These are phyloP conservation scores for Paraplagusia blochii DNA, from an alignment of 2,113 vertebrate genomes.

Conservation along the genomic window DNA sequence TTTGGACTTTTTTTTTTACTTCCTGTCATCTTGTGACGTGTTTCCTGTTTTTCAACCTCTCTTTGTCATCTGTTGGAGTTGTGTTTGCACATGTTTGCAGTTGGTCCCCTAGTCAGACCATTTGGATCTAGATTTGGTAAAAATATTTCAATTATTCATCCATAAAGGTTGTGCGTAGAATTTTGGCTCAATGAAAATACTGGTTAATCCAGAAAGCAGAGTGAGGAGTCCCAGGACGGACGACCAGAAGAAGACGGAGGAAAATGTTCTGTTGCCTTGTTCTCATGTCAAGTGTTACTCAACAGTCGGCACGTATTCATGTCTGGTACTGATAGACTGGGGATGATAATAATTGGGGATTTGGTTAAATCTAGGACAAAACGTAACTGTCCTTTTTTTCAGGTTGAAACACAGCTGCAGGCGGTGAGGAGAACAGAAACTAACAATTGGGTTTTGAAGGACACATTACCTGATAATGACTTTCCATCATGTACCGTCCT, in stretches of 20 bases:
- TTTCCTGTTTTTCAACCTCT: too few species aligned
- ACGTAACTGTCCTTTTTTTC: conserved; percentile 48
- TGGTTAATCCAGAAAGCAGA: too few species aligned
- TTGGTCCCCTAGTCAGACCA: too few species aligned
- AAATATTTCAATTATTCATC: too few species aligned
- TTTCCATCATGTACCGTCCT: conserved; percentile 57
- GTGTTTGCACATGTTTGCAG: too few species aligned
- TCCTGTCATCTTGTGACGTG: too few species aligned
- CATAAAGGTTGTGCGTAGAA: too few species aligned
- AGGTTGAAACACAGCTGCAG: conserved; percentile 45
- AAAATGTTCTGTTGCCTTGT: neutral
- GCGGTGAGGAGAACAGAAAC: conserved; percentile 27
- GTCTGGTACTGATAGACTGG: conserved; percentile 8
- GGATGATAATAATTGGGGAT: conserved; percentile 11
- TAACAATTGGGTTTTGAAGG: conserved; percentile 49
- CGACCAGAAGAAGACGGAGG: neutral
- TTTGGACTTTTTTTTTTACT: too few species aligned
- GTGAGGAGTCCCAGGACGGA: conserved; percentile 18
- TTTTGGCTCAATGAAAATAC: too few species aligned
- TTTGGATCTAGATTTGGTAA: too few species aligned
- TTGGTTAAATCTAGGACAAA: conserved; percentile 58
- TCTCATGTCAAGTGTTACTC: conserved; percentile 4
- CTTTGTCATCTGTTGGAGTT: too few species aligned
- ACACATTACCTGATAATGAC: conserved; percentile 69
- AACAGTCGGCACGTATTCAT: conserved; percentile 15